These are phyloP conservation scores for Trissonchulus sp. DNA, from an alignment of 2,888 invertebrate species.

Conservation along the genomic window DNA sequence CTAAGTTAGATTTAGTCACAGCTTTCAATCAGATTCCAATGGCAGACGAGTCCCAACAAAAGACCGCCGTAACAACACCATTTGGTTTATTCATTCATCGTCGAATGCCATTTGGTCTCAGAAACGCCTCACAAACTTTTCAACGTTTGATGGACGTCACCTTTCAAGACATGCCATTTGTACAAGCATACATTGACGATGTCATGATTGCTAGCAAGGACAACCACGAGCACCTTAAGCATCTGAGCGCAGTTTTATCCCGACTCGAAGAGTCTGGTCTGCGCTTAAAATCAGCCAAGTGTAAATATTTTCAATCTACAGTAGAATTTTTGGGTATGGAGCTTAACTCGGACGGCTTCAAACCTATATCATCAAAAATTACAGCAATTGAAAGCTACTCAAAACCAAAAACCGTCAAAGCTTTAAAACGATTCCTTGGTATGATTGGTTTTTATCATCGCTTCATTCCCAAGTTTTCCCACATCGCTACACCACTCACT, in stretches of 20 bases:
- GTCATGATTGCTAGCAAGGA: constrained; percentile 5
- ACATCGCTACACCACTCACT: constrained; percentile 19
- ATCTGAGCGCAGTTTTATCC: not conserved
- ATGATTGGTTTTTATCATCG: constrained; percentile 21
- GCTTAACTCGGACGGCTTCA: constrained; percentile 3
- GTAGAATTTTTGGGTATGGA: constrained; percentile 17
- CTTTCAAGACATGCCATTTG: constrained; percentile 20
- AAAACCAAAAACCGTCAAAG: constrained; percentile 3
- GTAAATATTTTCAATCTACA: constrained; percentile 7
- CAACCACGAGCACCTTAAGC: constrained; percentile 11
- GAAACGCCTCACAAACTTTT: constrained; percentile 36
- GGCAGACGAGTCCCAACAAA: no score
- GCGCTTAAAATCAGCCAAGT: constrained; percentile 10
- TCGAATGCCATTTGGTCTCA: constrained; percentile 37
- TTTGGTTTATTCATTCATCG: no score
- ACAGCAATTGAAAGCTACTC: not conserved
- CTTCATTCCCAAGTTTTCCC: constrained; percentile 11
- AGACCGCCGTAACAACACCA: no score
- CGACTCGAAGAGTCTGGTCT: constrained; percentile 10
- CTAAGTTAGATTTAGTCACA: no score
- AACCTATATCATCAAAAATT: constrained; percentile 3
- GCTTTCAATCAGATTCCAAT: no score
- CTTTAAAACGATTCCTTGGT: not conserved
- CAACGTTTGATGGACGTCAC: constrained; percentile 31
- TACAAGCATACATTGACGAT: constrained; percentile 15